Conservation (phyloP, 2,888 invertebrate genomes). For the Priocnemis perturbator region DNA sequence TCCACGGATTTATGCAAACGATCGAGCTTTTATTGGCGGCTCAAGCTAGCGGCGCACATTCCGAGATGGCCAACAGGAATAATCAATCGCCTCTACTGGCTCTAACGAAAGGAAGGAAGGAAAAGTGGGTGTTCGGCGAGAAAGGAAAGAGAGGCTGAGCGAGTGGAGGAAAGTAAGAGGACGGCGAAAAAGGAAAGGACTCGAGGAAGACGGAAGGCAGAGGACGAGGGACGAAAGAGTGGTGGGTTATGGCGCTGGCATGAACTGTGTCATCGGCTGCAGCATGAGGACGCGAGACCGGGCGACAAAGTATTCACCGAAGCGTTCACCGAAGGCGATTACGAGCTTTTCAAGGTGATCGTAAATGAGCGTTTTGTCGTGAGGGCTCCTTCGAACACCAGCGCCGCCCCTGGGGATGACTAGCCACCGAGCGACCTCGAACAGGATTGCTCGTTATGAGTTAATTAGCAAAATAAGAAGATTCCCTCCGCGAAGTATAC, state of each 20-base stretch:
- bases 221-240: too few species aligned
- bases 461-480: slow-evolving; percentile 64
- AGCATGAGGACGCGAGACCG: slow-evolving; percentile 10
- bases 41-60: slow-evolving; percentile 31
- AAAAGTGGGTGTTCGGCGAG: background rate
- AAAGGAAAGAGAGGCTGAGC: background rate
- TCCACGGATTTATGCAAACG: slow-evolving; percentile 59
- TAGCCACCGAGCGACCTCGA: slow-evolving; percentile 44
- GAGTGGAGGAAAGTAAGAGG: background rate
- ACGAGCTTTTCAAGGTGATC: slow-evolving; percentile 39
- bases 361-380: slow-evolving; percentile 39
- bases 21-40: slow-evolving; percentile 40
- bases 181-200: slow-evolving; percentile 4
- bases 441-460: slow-evolving; percentile 57
- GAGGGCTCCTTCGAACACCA: slow-evolving; percentile 21
- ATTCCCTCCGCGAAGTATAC: too few species aligned
- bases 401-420: slow-evolving; percentile 39
- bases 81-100: slow-evolving; percentile 45
- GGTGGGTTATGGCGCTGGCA: slow-evolving; percentile 30
- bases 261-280: slow-evolving; percentile 10
- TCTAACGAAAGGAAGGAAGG: background rate
- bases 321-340: slow-evolving; percentile 44
- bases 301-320: slow-evolving; percentile 48
- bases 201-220: too few species aligned
- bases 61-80: slow-evolving; percentile 38